phyloP scores from a whole-genome alignment of 1,140 invertebrate species.

The Polyergus mexicanus region DNA sequence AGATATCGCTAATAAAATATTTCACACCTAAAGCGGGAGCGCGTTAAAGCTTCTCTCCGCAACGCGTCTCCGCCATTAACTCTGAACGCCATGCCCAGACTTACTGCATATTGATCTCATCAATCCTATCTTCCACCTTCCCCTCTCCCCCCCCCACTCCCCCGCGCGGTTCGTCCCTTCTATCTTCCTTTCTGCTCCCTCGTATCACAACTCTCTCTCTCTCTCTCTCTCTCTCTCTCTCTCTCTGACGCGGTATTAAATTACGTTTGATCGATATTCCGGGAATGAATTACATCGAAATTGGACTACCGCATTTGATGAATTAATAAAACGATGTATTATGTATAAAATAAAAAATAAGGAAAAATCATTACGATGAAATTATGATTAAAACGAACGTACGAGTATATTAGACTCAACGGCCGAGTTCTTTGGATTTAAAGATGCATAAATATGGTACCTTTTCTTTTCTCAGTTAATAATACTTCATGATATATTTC shows the following conservation, averaged over 20 bases:
- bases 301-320: constrained; percentile 1
- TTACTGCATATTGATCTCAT: constrained; percentile 86
- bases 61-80: constrained; percentile 83
- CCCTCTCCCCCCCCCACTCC: too few relatives aligned
- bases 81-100: constrained; percentile 82
- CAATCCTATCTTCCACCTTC: constrained; percentile 76
- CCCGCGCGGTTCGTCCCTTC: constrained; percentile 62
- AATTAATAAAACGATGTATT: constrained; percentile 13
- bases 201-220: constrained; percentile 57
- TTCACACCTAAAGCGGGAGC: constrained; percentile 33
- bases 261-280: constrained; percentile 58
- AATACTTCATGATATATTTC: not conserved
- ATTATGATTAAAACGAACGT: not conserved
- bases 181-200: constrained; percentile 61
- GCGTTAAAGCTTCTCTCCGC: constrained; percentile 72
- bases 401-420: not conserved
- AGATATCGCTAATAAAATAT: constrained; percentile 60
- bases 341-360: not conserved
- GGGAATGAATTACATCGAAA: constrained; percentile 34
- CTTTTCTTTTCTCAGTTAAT: not conserved
- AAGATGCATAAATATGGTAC: not conserved
- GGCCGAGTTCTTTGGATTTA: not conserved
- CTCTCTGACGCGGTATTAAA: constrained; percentile 45
- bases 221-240: constrained; percentile 31
- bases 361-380: not conserved